These are phyloP conservation scores for Pipa parva DNA, from an alignment of 2,113 vertebrate species.

Conservation along the genomic window DNA sequence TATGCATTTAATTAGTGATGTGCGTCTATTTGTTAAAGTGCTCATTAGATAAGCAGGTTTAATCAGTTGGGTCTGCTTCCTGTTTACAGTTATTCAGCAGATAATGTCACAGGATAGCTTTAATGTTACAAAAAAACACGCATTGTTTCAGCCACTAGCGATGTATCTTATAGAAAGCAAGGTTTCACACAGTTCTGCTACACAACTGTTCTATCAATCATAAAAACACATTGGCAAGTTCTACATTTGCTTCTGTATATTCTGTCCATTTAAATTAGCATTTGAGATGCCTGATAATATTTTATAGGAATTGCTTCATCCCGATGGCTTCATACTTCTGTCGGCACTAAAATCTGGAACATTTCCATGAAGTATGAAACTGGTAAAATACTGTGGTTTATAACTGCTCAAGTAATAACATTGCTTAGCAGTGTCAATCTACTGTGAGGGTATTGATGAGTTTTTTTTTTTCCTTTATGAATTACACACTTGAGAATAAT, in stretches of 20 bases:
- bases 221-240: constrained; percentile 12
- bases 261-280: constrained; percentile 7
- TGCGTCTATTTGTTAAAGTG: constrained; percentile 25
- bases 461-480: constrained; percentile 33
- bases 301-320: constrained; percentile 28
- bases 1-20: constrained; percentile 32
- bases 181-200: constrained; percentile 48
- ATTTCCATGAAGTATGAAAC: constrained; percentile 26
- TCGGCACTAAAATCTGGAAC: constrained; percentile 33
- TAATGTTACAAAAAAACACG: constrained; percentile 70
- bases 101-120: constrained; percentile 65
- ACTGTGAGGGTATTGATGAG: constrained; percentile 25
- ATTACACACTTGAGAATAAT: constrained; percentile 40
- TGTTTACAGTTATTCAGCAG: constrained; percentile 71
- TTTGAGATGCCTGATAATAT: constrained; percentile 21
- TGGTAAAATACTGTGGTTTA: constrained; percentile 34
- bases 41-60: constrained; percentile 24
- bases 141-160: constrained; percentile 57
- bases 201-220: constrained; percentile 11
- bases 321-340: constrained; percentile 24
- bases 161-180: constrained; percentile 59
- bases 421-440: constrained; percentile 15
- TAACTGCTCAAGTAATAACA: constrained; percentile 12
- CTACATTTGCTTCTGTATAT: constrained; percentile 1
- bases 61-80: constrained; percentile 68